Conservation (phyloP, 2,113 vertebrate species). For the Carassius carassius region DNA sequence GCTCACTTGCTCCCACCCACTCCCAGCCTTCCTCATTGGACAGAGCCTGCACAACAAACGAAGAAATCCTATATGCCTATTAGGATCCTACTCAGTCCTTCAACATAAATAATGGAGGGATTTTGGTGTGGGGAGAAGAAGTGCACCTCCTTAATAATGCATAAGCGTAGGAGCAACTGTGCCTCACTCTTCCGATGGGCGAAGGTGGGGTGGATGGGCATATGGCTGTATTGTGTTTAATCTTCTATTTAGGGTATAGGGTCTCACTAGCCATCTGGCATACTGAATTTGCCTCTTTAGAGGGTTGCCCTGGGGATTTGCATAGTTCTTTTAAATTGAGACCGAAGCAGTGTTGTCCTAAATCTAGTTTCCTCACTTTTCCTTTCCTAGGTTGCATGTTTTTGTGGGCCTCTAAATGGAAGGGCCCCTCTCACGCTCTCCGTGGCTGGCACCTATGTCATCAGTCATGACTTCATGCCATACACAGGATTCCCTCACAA, state of each 20-base stretch:
- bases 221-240: conserved; percentile 29
- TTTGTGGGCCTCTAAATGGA: conserved; percentile 29
- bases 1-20: conserved; percentile 37
- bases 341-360: background rate
- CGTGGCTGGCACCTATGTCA: conserved; percentile 56
- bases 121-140: conserved; percentile 48
- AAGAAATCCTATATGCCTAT: conserved; percentile 61
- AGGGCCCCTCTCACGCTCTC: conserved; percentile 24
- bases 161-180: conserved; percentile 35
- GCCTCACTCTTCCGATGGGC: background rate
- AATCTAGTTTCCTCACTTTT: conserved; percentile 1
- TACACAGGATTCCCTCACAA: conserved; percentile 57
- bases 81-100: conserved; percentile 44
- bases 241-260: conserved; percentile 30
- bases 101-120: conserved; percentile 59
- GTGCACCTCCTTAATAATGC: conserved; percentile 61
- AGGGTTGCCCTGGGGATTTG: conserved; percentile 8
- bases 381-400: conserved; percentile 11
- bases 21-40: conserved; percentile 44
- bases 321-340: conserved; percentile 13
- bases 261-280: conserved; percentile 40
- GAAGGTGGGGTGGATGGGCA: conserved; percentile 29
- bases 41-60: conserved; percentile 49
- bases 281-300: conserved; percentile 17
- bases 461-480: conserved; percentile 46